These are phyloP conservation scores for Paramisgurnus dabryanus DNA, from an alignment of 2,113 vertebrate species.

Conservation along the genomic window DNA sequence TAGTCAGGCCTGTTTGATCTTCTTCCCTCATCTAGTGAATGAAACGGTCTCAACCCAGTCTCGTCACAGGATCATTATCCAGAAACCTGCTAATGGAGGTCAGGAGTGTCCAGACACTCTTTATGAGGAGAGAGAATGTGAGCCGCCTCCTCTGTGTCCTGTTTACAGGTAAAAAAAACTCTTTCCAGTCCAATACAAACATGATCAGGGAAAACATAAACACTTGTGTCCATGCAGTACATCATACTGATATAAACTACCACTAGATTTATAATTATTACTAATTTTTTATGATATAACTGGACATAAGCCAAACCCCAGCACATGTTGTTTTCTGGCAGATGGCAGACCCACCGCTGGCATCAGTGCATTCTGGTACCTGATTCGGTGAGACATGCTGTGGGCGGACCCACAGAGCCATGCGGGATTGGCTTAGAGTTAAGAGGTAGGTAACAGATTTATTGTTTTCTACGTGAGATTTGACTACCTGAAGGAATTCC, in stretches of 20 bases:
- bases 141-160: slow-evolving; percentile 75
- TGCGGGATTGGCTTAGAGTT: slow-evolving; percentile 81
- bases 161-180: slow-evolving; percentile 70
- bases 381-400: slow-evolving; percentile 68
- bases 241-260: neutral
- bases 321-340: slow-evolving; percentile 53
- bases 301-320: neutral
- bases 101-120: slow-evolving; percentile 84
- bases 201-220: neutral
- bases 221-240: neutral
- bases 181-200: neutral
- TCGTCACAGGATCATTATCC: slow-evolving; percentile 79
- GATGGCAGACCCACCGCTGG: slow-evolving; percentile 84
- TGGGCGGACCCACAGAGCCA: slow-evolving; percentile 64
- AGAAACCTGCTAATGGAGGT: slow-evolving; percentile 76
- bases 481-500: neutral
- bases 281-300: neutral
- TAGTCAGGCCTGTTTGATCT: neutral
- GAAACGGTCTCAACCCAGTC: slow-evolving; percentile 75
- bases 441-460: slow-evolving; percentile 74
- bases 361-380: slow-evolving; percentile 79
- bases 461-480: neutral
- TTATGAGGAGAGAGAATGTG: slow-evolving; percentile 86
- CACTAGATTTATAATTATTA: neutral
- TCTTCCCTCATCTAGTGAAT: slow-evolving; percentile 71